Conservation (phyloP, 2,113 vertebrate genomes). For the Lasiurus cinereus region DNA sequence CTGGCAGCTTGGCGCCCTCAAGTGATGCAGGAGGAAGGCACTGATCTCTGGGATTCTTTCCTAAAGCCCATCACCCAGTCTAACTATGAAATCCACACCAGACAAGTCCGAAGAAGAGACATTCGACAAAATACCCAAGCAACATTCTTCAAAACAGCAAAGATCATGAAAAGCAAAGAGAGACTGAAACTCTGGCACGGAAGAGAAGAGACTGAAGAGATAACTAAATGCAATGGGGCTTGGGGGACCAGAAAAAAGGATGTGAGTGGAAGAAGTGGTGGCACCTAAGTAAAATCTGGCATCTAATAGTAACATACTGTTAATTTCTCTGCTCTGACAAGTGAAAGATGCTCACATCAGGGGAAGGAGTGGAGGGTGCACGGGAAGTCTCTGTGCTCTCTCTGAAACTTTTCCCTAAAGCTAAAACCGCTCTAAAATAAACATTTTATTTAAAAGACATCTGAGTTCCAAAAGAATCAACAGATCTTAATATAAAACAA, state of each 20-base stretch:
- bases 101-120: neutral
- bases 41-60: neutral
- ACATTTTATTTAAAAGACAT: constrained; percentile 18
- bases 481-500: constrained; percentile 10
- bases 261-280: neutral
- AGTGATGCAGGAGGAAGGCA: accelerated
- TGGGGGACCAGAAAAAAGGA: neutral
- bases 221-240: too few relatives aligned
- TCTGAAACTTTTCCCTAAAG: neutral
- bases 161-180: neutral
- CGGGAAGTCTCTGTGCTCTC: neutral
- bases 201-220: neutral
- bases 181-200: neutral
- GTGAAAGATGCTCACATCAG: neutral
- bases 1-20: accelerated
- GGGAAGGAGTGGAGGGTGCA: neutral
- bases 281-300: neutral
- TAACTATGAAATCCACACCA: neutral
- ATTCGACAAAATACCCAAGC: neutral
- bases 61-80: neutral
- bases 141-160: neutral
- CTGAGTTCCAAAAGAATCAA: neutral
- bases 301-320: neutral
- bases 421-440: constrained; percentile 9
- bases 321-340: neutral